Evolutionary conservation across 2,888 invertebrate genomes (phyloP), one percentile per base, ranked within the genome.

Genomic region (Cerastis rubricosa): DNA sequence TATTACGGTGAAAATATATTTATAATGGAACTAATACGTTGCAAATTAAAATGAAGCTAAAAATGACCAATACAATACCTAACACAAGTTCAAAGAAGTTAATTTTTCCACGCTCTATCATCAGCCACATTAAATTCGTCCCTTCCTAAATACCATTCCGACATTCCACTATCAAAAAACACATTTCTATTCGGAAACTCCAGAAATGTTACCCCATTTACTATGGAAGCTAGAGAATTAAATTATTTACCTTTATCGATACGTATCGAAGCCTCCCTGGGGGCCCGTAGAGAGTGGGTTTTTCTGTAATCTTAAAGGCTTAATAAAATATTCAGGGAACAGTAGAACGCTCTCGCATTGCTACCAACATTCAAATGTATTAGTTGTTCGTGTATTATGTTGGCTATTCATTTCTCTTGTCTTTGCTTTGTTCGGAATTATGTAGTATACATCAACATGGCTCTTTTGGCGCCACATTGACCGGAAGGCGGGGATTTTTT

Each of bases 291-390:
- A 77, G 84, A 92, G 90, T 88, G 90, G 87, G 88, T 90, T 91
- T 92, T 91, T 93, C 90, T 90, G 92, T 92, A 90, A 91, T 90
- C 91, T 91, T 89, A 87, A 90, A 90, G 90, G 88, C 87, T 89
- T 87, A 86, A 92, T 94, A 87, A 92, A 94, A 93, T 92, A 94
- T 94, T 90, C 93, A 94, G 83, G 35, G 76, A 82, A 93, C 94
- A 93, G 71, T 72, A 92, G 89, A 94, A 94, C 76, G 92, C 93
- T 92, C 88, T 92, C 83, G 81, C 85, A 81, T 54, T 82, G 83
- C 66, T 82, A 74, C 85, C 77, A 80, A 80, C 75, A 78, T 81
- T 80, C 64, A 64, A 78, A 75, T 78, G 74, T 78, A 51, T 57
- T 68, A 77, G 61, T 79, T 78, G 75, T 71, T 51, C 45, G 25